These are phyloP conservation scores for Agrochola lychnidis DNA, from an alignment of 2,888 invertebrate genomes.

Conservation along the genomic window DNA sequence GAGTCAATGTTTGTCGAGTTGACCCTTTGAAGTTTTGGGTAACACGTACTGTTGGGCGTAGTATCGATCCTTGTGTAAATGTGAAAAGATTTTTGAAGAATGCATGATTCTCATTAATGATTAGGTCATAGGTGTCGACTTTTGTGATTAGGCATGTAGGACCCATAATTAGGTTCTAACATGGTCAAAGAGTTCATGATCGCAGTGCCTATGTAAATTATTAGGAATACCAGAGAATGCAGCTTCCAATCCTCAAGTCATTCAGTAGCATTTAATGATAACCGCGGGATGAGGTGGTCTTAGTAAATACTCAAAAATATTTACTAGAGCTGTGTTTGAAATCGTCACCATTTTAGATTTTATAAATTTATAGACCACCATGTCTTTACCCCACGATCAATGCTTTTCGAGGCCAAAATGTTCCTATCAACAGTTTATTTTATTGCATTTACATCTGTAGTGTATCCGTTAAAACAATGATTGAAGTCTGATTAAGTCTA, in stretches of 20 bases:
- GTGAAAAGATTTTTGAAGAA: neutral
- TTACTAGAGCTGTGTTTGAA: neutral
- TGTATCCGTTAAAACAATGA: constrained; percentile 51
- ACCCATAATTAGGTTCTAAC: neutral
- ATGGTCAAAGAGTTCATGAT: neutral
- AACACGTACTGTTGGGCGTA: constrained; percentile 28
- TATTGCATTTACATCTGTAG: constrained; percentile 17
- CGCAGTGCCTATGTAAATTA: neutral
- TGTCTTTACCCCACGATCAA: neutral
- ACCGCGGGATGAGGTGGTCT: too few species aligned
- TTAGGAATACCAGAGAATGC: neutral
- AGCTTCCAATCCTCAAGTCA: neutral
- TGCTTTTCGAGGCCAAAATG: neutral
- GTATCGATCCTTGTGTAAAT: constrained; percentile 13
- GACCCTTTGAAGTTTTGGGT: constrained; percentile 55
- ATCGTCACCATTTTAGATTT: neutral
- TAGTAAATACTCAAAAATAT: neutral
- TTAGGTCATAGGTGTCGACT: neutral
- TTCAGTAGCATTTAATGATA: neutral
- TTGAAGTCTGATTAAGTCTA: constrained; percentile 54
- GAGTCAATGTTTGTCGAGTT: constrained; percentile 57
- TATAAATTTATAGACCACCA: neutral
- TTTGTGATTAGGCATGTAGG: neutral
- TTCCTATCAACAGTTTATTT: constrained; percentile 26
- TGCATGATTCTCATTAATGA: neutral